Base-by-base conservation (phyloP, 2,113 vertebrate genomes). In the Psittacara wagleri region DNA sequence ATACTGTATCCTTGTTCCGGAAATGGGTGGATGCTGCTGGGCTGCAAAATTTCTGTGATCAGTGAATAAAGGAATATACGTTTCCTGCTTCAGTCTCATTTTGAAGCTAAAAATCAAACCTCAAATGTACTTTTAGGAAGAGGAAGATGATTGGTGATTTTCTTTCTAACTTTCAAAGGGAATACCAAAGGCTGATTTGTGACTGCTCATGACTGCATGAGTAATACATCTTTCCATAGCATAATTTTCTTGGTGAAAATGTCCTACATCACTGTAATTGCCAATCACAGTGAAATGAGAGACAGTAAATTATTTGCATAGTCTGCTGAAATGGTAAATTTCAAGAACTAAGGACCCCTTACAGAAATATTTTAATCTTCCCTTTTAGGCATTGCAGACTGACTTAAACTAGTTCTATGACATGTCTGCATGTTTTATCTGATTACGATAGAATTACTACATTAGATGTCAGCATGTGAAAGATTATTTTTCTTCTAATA, bases 211-310 rank as follows among this genome's bases (percentile, higher is more conserved):
- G 93, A n/a, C 88, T 92, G 35, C 66, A 52, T 62, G 76, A 83
- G 74, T 85, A 92, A 94, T 89, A 76, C 46, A 55, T 94, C 70
- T 89, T 86, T 41, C 81, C 74, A 67, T 89, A 92, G 76, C 28
- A 49, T 68, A 82, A 92, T 91, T 94, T 96, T 76, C 25, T 11
- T 74, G 29, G 35, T 74, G 74, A 86, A 95, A 86, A 89, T 91
- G 70, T 94, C 72, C 41, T 94, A 33, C 73, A 92, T 92, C 79
- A 88, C 83, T 93, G 61, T 90, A 96, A 96, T 97, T 96, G 95
- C 92, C 83, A 95, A 88, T 95, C 94, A 90, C 77, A 54, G 29
- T 62, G 90, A 95, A 93, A 94, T 83, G 86, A 92, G 68, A 84
- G 80, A 69, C 75, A 76, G 64, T 85, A 91, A 94, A 96, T 96